Base-by-base conservation (phyloP, 2,888 invertebrate genomes). In the Erebia epiphron region DNA sequence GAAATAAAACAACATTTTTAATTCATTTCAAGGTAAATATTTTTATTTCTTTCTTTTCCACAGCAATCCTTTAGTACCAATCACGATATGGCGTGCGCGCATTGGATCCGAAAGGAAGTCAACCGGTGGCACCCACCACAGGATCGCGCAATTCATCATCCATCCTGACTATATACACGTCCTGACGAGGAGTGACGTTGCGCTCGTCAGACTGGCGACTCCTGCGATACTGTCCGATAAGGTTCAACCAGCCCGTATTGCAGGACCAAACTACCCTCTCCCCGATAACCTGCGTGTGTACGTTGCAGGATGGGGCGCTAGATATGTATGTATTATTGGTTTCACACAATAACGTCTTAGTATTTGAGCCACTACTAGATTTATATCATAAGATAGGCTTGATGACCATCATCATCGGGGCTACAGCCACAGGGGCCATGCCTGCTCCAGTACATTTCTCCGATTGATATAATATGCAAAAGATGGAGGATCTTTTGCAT, bases 291-390 rank as follows among this genome's bases (percentile, higher is more conserved):
- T 79, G 4, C 0, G 1, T 0, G 78, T 87, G 13, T 75, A 73
- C 10, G 63, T 81, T 46, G 73, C 82, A 14, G 88, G 88, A 71
- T 88, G 85, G 86, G 88, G 88, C 18, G 1, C 75, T 2, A 76
- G 80, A 10, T 1, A 66, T 69, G 88, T 88, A 78, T 81, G 75
- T 77, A 66, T 43, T 46, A 26, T 26, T 2, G 26, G 26, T 26
- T 26, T 26, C 26, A 26, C 3, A 26, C 26, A 26, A 26, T 26
- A 26, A 26, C 26, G 26, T 26, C 0, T 26, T 26, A 26, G 2
- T 26, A 26, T 26, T 26, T 26, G 26, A 26, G 26, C 26, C 4
- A 26, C 0, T 26, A 26, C 7, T 35, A 7, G 35, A 35, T 35
- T 35, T 35, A 7, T 35, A 35, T 35, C 35, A 35, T 35, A 35